phyloP scores from a whole-genome alignment of 2,888 invertebrate genomes.

The Itoplectis maculator region DNA sequence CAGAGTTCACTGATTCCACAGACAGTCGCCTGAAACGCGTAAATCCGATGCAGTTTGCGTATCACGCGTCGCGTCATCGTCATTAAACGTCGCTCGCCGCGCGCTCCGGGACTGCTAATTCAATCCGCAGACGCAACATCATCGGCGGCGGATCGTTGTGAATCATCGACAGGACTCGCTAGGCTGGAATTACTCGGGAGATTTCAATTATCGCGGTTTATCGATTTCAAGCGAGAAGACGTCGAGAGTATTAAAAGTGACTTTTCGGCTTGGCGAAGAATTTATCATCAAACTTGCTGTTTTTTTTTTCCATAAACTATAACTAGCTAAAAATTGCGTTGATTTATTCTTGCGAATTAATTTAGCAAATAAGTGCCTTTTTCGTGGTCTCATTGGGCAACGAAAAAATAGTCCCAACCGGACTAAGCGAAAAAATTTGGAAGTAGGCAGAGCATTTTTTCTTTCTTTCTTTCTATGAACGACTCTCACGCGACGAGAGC shows the following conservation, averaged over 20 bases:
- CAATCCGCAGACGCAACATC: neutral
- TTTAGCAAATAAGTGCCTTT: no score
- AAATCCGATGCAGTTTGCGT: no score
- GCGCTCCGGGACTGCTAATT: neutral
- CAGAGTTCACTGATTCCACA: constrained; percentile 50
- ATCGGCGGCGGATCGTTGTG: neutral
- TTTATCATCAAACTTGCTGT: neutral
- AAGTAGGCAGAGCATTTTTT: no score
- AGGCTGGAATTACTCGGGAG: neutral
- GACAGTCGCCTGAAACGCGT: constrained; percentile 34
- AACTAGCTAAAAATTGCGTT: no score
- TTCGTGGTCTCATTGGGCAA: neutral
- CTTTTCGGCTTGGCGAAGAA: neutral
- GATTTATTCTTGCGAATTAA: no score
- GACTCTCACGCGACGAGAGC: constrained; percentile 46
- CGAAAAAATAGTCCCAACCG: no score
- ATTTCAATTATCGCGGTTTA: neutral
- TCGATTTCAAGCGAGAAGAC: neutral
- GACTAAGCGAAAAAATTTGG: no score
- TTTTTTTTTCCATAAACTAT: no score
- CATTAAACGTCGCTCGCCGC: constrained; percentile 30
- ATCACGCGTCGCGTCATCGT: constrained; percentile 47
- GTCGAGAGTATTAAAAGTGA: no score
- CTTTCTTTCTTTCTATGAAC: neutral
- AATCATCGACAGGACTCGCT: neutral